These are phyloP conservation scores for Plebejus melissa DNA, from an alignment of 2,888 invertebrate genomes.

Conservation along the genomic window DNA sequence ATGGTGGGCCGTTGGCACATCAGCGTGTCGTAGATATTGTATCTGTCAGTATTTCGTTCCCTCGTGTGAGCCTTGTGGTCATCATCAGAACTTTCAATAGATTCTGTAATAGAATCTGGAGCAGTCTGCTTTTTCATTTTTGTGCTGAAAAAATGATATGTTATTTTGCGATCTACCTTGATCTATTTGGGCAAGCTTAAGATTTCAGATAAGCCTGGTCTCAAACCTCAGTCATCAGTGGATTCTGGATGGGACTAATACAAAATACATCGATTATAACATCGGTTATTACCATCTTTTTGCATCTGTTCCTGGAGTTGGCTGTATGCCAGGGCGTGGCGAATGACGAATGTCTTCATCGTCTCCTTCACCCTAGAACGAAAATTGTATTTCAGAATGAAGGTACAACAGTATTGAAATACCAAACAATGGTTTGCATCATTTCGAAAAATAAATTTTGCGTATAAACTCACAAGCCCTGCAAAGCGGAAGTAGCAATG, in stretches of 20 bases:
- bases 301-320: not conserved
- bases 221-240: not conserved
- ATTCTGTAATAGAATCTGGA: slow-evolving; percentile 49
- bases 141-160: slow-evolving; percentile 41
- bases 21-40: slow-evolving; percentile 63
- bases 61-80: slow-evolving; percentile 49
- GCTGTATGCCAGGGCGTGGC: not conserved
- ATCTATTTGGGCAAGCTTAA: not conserved
- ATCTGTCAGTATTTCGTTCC: slow-evolving; percentile 52
- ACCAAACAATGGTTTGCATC: not conserved
- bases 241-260: not conserved
- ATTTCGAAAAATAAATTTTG: not conserved
- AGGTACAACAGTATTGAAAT: not conserved
- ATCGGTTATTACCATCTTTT: not conserved
- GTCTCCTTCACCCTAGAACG: slow-evolving; percentile 44
- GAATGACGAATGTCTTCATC: slow-evolving; percentile 41
- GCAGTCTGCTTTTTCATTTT: slow-evolving; percentile 49
- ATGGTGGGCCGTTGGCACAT: slow-evolving; percentile 57
- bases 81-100: slow-evolving; percentile 63
- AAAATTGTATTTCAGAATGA: slow-evolving; percentile 1
- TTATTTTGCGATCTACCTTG: not conserved
- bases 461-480: slow-evolving; percentile 45
- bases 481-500: slow-evolving; percentile 65
- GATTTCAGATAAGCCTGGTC: not conserved
- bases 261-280: not conserved